Percentiles rank a stretch among this genome's conserved stretches.
These are phyloP conservation scores for Caenorhabditis japonica DNA, from an alignment of 2,888 invertebrate genomes.

Conservation along the genomic window DNA sequence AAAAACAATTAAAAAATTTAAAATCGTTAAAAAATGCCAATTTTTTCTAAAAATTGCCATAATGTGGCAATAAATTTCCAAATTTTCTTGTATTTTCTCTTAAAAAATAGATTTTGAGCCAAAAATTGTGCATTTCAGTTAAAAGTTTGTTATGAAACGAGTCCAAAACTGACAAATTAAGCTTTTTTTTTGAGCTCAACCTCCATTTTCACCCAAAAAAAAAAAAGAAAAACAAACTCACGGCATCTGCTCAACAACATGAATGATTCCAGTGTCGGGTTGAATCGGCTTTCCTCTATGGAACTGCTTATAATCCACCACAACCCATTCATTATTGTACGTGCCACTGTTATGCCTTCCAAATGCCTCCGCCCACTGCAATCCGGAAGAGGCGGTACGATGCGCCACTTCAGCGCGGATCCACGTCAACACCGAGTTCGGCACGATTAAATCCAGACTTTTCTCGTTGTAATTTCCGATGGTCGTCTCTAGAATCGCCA, in stretches of 20 bases:
- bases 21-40: too few species aligned
- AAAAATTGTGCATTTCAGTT: too few species aligned
- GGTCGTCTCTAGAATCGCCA: constrained; percentile 85
- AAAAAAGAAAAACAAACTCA: constrained; percentile 69
- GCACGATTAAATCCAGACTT: constrained; percentile 82
- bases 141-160: neutral
- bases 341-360: constrained; percentile 85
- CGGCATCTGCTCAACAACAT: constrained; percentile 86
- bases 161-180: neutral
- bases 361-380: constrained; percentile 78
- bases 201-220: neutral
- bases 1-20: too few species aligned
- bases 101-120: too few species aligned
- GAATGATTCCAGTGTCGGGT: constrained; percentile 80
- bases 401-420: constrained; percentile 83
- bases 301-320: constrained; percentile 84
- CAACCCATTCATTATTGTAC: constrained; percentile 86
- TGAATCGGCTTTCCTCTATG: constrained; percentile 55
- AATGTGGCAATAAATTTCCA: too few species aligned
- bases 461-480: constrained; percentile 84
- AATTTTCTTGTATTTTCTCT: too few species aligned
- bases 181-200: neutral
- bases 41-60: too few species aligned
- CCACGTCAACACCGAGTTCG: constrained; percentile 81
- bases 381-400: constrained; percentile 57